Evolutionary conservation across 1,140 invertebrate species (phyloP), one percentile per base, ranked within the genome.

Genomic region (Chelonus insularis): DNA sequence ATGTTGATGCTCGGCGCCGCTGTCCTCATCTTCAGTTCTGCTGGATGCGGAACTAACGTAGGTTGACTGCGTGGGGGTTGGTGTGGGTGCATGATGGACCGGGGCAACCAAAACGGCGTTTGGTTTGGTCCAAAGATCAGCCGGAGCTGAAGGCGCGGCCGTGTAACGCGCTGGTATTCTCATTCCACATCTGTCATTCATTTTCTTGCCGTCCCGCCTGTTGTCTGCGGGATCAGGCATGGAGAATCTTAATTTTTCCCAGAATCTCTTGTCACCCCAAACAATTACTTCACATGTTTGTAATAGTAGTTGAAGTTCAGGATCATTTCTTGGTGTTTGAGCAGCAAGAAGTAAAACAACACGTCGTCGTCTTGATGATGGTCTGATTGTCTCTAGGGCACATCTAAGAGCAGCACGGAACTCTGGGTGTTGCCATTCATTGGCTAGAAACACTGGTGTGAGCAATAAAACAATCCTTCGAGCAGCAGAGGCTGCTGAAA

Each of bases 231-330:
- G 79, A 60, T 94, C 91, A 16, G 93, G 93, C 87, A 96, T 89
- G 57, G 91, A 89, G 84, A 91, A 95, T 70, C 90, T 87, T 66
- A 96, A 83, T 79, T 95, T 95, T 70, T 94, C 91, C 92, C 92
- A 94, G 83, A 95, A 95, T 70, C 90, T 86, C 68, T 88, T 90
- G 69, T 94, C 92, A 54, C 91, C 90, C 91, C 91, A 94, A 71
- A 89, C 85, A 21, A 95, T 89, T 63, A 91, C 90, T 36, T 91
- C 91, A 83, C 90, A 92, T 59, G 90, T 92, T 72, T 93, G 90
- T 9, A 95, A 83, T 55, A 94, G 86, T 37, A 92, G 84, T 72
- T 92, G 87, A 37, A 95, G 79, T 71, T 95, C 92, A 9, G 91
- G 88, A 73, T 95, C 93, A 43, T 91, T 82, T 56, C 87, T 84